These are phyloP conservation scores for Therioaphis trifolii DNA, from an alignment of 2,888 invertebrate species.

Conservation along the genomic window DNA sequence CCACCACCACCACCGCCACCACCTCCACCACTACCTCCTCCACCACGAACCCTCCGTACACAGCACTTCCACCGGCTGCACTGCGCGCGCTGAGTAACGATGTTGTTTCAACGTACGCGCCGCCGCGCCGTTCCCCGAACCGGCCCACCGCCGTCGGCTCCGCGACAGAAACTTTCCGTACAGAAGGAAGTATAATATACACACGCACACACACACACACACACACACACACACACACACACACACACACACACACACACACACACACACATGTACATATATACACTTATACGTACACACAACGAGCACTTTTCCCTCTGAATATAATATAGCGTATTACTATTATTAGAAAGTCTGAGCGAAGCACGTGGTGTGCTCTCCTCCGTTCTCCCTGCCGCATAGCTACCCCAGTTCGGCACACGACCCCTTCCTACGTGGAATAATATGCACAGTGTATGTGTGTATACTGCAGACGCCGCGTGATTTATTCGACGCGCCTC, in stretches of 20 bases:
- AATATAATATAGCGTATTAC: conserved; percentile 21
- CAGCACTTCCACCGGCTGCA: neutral
- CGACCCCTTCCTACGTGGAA: neutral
- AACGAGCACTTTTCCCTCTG: conserved; percentile 36
- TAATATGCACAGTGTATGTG: neutral
- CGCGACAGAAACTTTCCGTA: conserved; percentile 22
- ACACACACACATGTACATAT: no score
- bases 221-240: no score
- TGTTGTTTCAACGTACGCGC: conserved; percentile 59
- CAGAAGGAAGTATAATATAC: conserved; percentile 22
- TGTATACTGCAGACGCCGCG: neutral
- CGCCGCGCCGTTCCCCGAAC: no score
- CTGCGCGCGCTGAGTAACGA: conserved; percentile 50
- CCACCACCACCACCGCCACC: no score
- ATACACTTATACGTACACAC: neutral
- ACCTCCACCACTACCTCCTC: no score
- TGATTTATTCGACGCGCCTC: conserved; percentile 4
- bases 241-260: no score
- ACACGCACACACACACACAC: no score
- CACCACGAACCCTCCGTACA: no score
- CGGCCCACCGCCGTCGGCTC: neutral
- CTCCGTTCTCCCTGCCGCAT: neutral
- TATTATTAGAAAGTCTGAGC: conserved; percentile 53
- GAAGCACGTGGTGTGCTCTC: conserved; percentile 44
- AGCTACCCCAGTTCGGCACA: neutral